Conservation (phyloP, 2,797 vertebrate genomes). For the Pogonophryne albipinna region DNA sequence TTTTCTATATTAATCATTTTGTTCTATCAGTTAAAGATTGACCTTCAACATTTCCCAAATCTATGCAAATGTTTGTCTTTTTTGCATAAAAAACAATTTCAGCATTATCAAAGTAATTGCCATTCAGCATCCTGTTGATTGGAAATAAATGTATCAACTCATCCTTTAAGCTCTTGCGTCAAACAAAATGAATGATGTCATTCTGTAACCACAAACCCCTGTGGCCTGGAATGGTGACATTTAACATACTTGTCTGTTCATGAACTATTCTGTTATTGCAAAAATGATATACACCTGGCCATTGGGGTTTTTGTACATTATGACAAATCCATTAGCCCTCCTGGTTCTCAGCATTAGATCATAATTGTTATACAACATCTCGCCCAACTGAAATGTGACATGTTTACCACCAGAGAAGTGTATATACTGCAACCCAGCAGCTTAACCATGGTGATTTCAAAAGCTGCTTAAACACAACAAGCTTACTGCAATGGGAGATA, state of each 20-base stretch:
- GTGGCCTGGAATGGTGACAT: background rate
- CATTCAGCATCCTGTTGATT: too few species aligned
- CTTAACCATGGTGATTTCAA: constrained; percentile 42
- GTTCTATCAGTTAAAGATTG: background rate
- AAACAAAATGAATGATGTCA: background rate
- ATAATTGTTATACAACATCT: constrained; percentile 1
- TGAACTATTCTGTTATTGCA: background rate
- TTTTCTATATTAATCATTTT: background rate
- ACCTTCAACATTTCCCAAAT: background rate
- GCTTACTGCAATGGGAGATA: constrained; percentile 56
- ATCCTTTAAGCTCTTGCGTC: background rate
- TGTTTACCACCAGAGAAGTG: constrained; percentile 20
- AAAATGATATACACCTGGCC: background rate
- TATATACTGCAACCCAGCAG: constrained; percentile 21
- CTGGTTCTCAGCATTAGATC: background rate
- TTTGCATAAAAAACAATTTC: background rate
- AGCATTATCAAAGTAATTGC: background rate
- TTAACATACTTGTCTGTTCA: background rate
- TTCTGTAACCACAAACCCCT: background rate
- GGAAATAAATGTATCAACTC: background rate
- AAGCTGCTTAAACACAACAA: constrained; percentile 54
- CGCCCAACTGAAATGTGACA: constrained; percentile 12
- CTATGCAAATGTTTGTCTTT: background rate
- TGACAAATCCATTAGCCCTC: background rate
- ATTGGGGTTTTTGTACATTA: background rate